Base-by-base conservation (phyloP, 2,797 vertebrate species). In the Emys orbicularis region DNA sequence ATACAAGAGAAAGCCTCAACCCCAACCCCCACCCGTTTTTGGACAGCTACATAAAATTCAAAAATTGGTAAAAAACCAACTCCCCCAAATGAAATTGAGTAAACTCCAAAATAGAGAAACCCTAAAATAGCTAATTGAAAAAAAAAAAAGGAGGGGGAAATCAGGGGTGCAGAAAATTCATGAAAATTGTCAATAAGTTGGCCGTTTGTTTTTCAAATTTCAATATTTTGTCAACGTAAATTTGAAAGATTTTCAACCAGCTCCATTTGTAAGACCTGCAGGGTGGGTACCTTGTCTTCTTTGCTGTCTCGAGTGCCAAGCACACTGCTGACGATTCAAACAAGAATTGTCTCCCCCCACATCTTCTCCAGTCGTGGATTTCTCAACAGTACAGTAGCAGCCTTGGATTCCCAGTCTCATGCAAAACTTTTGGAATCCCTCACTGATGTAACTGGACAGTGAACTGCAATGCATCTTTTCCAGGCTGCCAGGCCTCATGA, bases 181-280 rank as follows among this genome's bases (percentile, higher is more conserved):
- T 8, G 15, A 34, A 68, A 80, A 87, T 3, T 0, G 8, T n/a
- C 68, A 3, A 52, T 1, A 34, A 12, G 1, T 11, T 16, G 6
- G 19, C 0, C 0, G 19, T 80, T 84, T 56, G 72, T 50, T 92
- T 86, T 82, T 65, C 53, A 41, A 57, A 52, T 83, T 65, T 53
- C 0, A n/a, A 27, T 27, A 23, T 50, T 65, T 84, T 74, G 2
- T 3, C 50, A 84, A 88, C 27, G 52, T 23, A 83, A 3, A 56
- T 72, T 12, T 0, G 76, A 59, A 61, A 41, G 18, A 37, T 81
- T 56, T 44, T 47, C 52, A n/a, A 6, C 21, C 0, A 0, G 37
- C 79, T 86, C 68, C 59, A 27, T n/a, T 47, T 84, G 76, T 31
- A 1, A 2, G 23, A 10, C 2, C 19, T 21, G 19, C 0, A 3